Conservation (phyloP, 1,140 invertebrate genomes). For the Acromyrmex charruanus region DNA sequence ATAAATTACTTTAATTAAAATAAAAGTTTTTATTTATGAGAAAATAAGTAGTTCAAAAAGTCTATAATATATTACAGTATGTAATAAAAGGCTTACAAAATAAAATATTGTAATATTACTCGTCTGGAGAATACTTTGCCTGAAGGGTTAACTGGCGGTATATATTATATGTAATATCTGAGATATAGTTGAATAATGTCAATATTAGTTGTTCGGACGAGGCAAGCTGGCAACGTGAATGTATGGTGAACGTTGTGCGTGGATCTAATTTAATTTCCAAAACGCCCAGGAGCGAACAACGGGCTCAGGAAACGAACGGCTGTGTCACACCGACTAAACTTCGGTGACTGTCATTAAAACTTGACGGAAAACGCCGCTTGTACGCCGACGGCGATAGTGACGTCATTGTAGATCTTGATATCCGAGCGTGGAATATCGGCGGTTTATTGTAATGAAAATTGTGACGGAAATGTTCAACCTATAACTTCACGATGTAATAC, state of each 20-base stretch:
- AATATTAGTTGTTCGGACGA: neutral
- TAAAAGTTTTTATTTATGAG: neutral
- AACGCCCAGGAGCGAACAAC: slow-evolving; percentile 54
- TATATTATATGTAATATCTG: neutral
- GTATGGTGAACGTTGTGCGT: slow-evolving; percentile 18
- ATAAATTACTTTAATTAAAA: slow-evolving; percentile 15
- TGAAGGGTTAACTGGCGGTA: too few species aligned
- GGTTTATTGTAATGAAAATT: slow-evolving; percentile 13
- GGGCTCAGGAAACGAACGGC: slow-evolving; percentile 39
- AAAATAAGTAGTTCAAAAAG: neutral
- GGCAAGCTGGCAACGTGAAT: slow-evolving; percentile 5
- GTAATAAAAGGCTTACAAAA: neutral
- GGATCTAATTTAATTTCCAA: slow-evolving; percentile 73
- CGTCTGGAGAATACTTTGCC: neutral
- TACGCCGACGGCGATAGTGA: neutral
- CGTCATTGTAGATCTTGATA: slow-evolving; percentile 60
- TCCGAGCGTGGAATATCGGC: slow-evolving; percentile 1
- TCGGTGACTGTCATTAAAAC: slow-evolving; percentile 72
- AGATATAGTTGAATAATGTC: slow-evolving; percentile 32
- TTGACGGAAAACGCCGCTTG: slow-evolving; percentile 63
- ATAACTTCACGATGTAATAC: neutral
- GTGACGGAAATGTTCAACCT: slow-evolving; percentile 6
- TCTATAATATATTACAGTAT: neutral
- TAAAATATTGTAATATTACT: neutral
- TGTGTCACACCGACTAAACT: slow-evolving; percentile 58